Base-by-base conservation (phyloP, 1,140 invertebrate species). In the Berghia stephanieae region DNA sequence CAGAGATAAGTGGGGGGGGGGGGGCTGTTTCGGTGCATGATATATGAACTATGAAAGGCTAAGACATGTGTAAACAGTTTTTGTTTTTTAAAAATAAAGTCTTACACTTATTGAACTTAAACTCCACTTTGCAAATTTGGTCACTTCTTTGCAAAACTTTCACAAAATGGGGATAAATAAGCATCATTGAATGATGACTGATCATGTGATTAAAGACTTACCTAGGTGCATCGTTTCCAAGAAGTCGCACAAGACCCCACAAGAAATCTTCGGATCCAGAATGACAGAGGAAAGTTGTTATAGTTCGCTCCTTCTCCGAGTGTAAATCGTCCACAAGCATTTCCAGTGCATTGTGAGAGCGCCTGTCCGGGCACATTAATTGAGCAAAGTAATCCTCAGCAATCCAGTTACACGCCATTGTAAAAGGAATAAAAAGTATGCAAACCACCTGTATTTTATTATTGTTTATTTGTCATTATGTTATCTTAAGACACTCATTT, bases 261-360 rank as follows among this genome's bases (percentile, higher is more conserved):
- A 89, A 81, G 73, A 89, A 87, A 82, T 88, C 87, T 76, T 89
- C 87, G 5, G 86, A 87, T 27, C 86, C 87, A 24, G 86, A 85
- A 80, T 89, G 87, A 72, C 83, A 82, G 13, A 89, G 60, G 80
- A 89, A 88, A 43, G 77, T 83, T 55, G 75, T 78, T 18, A 89
- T 84, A 21, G 88, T 88, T 36, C 78, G 78, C 34, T 89, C 88
- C 78, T 88, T 88, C 27, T 87, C 84, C 21, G 82, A 70, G 79
- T 89, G 88, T 18, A 89, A 75, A 82, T 89, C 88, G 79, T 89
- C 87, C 8, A 89, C 87, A 43, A 88, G 81, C 81, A 86, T 84
- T 83, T 88, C 87, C 55, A 88, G 75, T 21, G 86, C 86, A 4
- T 78, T 63, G 57, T 84, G 81, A 27, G 85, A 79, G 36, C 79